phyloP scores from a whole-genome alignment of 2,888 invertebrate genomes.

The Heliconius cydno region DNA sequence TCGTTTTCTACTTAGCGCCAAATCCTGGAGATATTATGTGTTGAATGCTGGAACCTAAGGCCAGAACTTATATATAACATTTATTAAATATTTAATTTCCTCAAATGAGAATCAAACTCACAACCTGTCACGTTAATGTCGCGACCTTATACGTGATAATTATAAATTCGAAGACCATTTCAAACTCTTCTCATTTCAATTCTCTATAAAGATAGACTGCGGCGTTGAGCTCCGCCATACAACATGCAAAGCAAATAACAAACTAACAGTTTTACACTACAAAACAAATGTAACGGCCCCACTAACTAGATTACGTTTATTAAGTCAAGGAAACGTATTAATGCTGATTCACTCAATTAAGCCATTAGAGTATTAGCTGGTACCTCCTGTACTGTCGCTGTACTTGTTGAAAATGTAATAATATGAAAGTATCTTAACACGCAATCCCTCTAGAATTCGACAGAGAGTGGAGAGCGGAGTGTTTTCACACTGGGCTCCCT shows the following conservation, averaged over 20 bases:
- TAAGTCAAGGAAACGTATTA: constrained; percentile 43
- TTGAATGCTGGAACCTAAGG: too few relatives aligned
- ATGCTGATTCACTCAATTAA: constrained; percentile 42
- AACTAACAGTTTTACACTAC: background rate
- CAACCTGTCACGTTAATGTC: too few relatives aligned
- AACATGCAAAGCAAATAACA: background rate
- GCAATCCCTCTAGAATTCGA: background rate
- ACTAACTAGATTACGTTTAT: constrained; percentile 41
- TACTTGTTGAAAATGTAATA: background rate
- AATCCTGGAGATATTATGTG: too few relatives aligned
- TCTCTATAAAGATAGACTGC: background rate
- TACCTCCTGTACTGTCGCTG: background rate
- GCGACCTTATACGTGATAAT: background rate
- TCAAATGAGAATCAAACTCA: too few relatives aligned
- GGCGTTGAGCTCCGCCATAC: background rate
- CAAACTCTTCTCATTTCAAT: background rate
- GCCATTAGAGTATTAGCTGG: constrained; percentile 29
- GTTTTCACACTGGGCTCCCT: background rate
- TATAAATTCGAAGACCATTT: background rate
- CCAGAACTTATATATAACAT: too few relatives aligned
- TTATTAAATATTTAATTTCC: too few relatives aligned
- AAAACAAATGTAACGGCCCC: constrained; percentile 21
- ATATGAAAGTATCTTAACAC: background rate
- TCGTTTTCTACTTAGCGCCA: too few relatives aligned
- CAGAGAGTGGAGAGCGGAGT: background rate